Base-by-base conservation (phyloP, 2,888 invertebrate genomes). In the Acanthosepion pharaonis region DNA sequence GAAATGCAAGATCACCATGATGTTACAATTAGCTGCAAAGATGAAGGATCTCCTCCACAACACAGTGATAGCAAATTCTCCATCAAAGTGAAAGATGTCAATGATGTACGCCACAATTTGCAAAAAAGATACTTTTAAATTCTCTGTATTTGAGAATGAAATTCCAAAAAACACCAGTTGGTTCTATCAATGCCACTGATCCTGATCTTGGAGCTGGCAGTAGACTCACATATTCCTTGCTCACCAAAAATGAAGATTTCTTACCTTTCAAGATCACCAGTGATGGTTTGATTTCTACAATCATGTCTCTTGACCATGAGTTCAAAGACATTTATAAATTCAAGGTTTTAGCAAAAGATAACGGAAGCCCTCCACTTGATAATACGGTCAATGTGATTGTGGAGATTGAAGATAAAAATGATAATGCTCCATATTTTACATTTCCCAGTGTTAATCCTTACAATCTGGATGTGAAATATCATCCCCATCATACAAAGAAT, bases 41-140 rank as follows among this genome's bases (percentile, higher is more conserved):
- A 78, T 78, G 78, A 78, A 78, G 78, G 78, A 78, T 78, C 78
- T 78, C 78, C 78, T 78, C 78, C 78, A 18, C 78, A 78, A 78
- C n/a, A 78, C 78, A 78, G 78, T 33, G 78, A 78, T 78, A 78
- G 78, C 78, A 78, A 78, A n/a, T 78, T 78, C 78, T 78, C 78
- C n/a, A 78, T 78, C 78, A 78, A 78, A 78, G 78, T 78, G n/a
- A 78, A 78, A 78, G 78, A 78, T 78, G 78, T 78, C n/a, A 78
- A 78, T 78, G 78, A 78, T 78, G 78, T 78, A 33, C n/a, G n/a
- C 78, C 78, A 33, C 78, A 78, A 78, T 78, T 78, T 78, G n/a
- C 78, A 78, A 78, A 78, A 78, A 78, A 33, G 78, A 78, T 18
- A 78, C 78, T 33, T 78, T 78, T 78, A 78, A 78, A 78, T 78